Evolutionary conservation across 1,140 invertebrate genomes (phyloP), one percentile per base, ranked within the genome.

Genomic region (Lysiphlebus fabarum): DNA sequence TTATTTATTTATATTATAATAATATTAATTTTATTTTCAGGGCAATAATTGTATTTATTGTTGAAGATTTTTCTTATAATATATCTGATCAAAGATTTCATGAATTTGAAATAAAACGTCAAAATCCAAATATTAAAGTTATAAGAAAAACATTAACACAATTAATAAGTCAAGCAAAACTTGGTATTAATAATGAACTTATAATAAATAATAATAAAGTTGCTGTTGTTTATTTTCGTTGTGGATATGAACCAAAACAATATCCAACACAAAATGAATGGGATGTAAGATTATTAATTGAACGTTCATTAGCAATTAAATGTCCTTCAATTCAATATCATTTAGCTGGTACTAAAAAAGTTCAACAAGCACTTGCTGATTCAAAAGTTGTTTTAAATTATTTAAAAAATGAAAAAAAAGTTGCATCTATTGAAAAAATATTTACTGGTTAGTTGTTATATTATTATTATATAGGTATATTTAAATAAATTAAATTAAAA

Each of bases 321-420:
- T 96, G 92, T 73, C 96, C 96, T 0, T 91, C 90, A 44, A 92
- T 96, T 59, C 88, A 93, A 6, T 90, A 90, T 70, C 90, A 92
- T 72, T 76, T 92, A 61, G 88, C 89, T 2, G 90, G 90, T 36
- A 89, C 89, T 0, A 92, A 91, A 74, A 92, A 92, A 74, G 85
- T 93, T 9, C 93, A 96, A 70, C 92, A 96, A 75, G 87, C 89
- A 45, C 74, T 97, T 41, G 87, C 91, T 1, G 79, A 79, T 54
- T 84, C 87, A 5, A 88, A 87, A 6, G 82, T 84, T 6, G 63
- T 97, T 14, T 89, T 92, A 71, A 80, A 78, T 63, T 95, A 90
- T 75, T 74, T 91, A 33, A 74, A 81, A 11, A 62, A 71, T 57
- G 63, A 69, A 49, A 64, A 65, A 45, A 61, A 44, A 7, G 62